A percentile compares a stretch with the other conserved stretches of the same genome.
phyloP scores from a whole-genome alignment of 2,888 invertebrate species.

The Lycocerus yunnanus region DNA sequence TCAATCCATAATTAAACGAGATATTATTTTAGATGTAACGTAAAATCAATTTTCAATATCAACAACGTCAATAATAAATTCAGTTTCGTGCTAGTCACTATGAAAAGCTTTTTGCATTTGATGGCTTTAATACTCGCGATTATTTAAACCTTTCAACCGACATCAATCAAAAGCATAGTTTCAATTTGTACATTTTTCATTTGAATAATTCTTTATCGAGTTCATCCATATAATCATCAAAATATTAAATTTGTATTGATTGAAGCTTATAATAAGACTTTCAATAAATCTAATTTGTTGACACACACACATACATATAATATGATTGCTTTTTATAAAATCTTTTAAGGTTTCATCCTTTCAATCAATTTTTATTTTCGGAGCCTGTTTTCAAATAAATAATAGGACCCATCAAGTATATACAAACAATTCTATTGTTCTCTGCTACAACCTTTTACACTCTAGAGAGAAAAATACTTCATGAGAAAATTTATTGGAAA shows the following conservation, averaged over 20 bases:
- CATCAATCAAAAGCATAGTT: background rate
- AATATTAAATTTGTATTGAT: background rate
- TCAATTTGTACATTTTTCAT: background rate
- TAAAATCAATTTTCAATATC: background rate
- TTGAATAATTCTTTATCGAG: background rate
- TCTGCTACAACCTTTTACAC: background rate
- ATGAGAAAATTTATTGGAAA: slow-evolving; percentile 18
- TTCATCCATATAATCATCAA: background rate
- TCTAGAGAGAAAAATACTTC: slow-evolving; percentile 14
- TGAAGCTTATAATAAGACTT: background rate
- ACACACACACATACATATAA: too few relatives aligned
- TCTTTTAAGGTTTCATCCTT: background rate
- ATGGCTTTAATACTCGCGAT: background rate
- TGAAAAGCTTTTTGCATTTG: background rate
- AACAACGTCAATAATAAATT: background rate
- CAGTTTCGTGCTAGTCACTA: background rate
- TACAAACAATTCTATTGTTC: background rate
- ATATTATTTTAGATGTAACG: background rate
- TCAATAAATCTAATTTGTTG: background rate
- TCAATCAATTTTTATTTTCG: background rate
- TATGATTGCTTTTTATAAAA: background rate
- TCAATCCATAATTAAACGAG: background rate
- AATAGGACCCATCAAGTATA: background rate
- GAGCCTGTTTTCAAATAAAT: background rate
- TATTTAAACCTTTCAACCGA: background rate